Evolutionary conservation across 2,888 invertebrate genomes (phyloP), one percentile per base, ranked within the genome.

Genomic region (Trachelus tabidus): DNA sequence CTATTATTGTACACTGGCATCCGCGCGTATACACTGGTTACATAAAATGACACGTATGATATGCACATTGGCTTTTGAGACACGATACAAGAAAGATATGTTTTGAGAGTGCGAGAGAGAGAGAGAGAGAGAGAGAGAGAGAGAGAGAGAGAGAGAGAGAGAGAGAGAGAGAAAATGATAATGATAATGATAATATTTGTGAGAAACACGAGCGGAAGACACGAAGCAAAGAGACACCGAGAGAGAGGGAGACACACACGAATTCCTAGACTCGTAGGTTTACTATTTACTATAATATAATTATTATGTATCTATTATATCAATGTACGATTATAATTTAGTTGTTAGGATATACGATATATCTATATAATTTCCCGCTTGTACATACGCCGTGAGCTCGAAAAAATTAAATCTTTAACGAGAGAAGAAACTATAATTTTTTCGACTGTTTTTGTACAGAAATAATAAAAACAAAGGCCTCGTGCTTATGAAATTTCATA

Each of bases 361-460:
- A 81, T 81, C 81, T 82, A 81, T 87, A 87, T 88, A 85, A 86
- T 88, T 87, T 88, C 85, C 89, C 88, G 90, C 91, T 90, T 91
- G 91, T 91, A 91, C 87, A 91, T 91, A 91, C 83, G 90, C 90
- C 90, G 91, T 90, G 90, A 91, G 89, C 89, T 91, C 90, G 90
- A 89, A 90, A 90, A 89, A 89, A 89, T 87, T 89, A 86, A 89
- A 90, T 88, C 89, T 90, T 88, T 88, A 89, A 89, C 86, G 86
- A 88, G 87, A 85, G 81, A 81, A 81, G 80, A 56, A 89, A 87
- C 87, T 91, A 91, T 91, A 91, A 91, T 91, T 91, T 91, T 91
- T 90, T 90, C 90, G 90, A 90, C 89, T 89, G 89, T 90, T 90
- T 90, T 91, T 91, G 91, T 91, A 91, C 91, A 91, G 91, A 91